These are phyloP conservation scores for Xiphorhynchus elegans DNA, from an alignment of 2,113 vertebrate genomes.

Conservation along the genomic window DNA sequence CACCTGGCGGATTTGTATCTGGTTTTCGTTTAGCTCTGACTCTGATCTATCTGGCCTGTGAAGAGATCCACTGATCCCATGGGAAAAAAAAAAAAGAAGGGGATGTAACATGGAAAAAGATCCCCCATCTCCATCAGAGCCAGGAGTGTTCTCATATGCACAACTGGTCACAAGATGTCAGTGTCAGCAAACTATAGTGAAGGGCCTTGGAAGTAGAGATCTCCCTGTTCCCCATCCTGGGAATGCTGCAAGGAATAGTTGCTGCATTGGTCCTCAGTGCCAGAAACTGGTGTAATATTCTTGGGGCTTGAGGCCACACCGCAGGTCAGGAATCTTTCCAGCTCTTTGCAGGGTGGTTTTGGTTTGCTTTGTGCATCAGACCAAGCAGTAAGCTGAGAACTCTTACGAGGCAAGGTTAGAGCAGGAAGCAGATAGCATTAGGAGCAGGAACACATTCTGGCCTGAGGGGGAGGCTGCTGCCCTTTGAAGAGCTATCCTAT, in stretches of 20 bases:
- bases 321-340: neutral
- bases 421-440: neutral
- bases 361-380: neutral
- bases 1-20: neutral
- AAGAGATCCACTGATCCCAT: neutral
- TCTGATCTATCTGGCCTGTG: neutral
- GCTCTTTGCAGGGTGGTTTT: neutral
- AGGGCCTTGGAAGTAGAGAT: neutral
- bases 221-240: neutral
- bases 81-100: neutral
- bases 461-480: neutral
- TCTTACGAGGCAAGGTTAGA: neutral
- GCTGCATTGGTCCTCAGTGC: rapidly evolving
- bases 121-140: neutral
- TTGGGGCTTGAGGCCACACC: neutral
- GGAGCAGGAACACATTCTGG: neutral
- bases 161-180: neutral
- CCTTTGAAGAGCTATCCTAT: neutral
- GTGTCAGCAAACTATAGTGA: neutral
- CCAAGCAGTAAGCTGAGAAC: neutral
- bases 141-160: neutral
- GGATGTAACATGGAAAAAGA: neutral
- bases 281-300: neutral
- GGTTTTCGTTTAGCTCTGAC: neutral
- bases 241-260: neutral